A percentile compares a stretch with the other conserved stretches of the same genome.
Evolutionary conservation across 2,113 vertebrate species (phyloP).

Genomic region (Ceratotherium simum): DNA sequence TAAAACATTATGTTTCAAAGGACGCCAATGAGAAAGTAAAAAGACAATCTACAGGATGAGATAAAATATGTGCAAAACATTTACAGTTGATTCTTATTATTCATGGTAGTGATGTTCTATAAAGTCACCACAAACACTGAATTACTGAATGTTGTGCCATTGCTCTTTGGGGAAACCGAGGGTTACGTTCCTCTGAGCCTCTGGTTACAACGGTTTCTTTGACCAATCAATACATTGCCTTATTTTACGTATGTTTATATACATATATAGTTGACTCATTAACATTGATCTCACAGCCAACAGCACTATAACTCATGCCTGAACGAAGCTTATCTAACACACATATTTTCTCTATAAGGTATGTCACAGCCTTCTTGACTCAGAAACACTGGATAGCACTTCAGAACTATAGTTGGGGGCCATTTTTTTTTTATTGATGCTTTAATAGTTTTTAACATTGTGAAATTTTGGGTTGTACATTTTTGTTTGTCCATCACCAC

Average conservation of each 20-base stretch:
- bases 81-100: not conserved
- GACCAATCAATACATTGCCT: not conserved
- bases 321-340: not conserved
- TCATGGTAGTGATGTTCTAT: not conserved
- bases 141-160: not conserved
- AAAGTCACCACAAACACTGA: not conserved
- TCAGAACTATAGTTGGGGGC: not conserved
- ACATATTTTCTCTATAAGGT: not conserved
- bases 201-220: not conserved
- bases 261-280: not conserved
- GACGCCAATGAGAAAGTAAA: not conserved
- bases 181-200: not conserved
- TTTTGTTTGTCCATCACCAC: no score
- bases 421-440: no score
- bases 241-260: not conserved
- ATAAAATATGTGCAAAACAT: not conserved
- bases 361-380: not conserved
- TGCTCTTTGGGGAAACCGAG: not conserved
- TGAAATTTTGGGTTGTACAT: no score
- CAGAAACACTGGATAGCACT: not conserved
- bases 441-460: no score
- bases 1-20: not conserved
- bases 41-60: not conserved
- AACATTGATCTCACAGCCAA: not conserved
- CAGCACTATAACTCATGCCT: not conserved